These are phyloP conservation scores for Melanerpes formicivorus DNA, from an alignment of 2,113 vertebrate species.

Conservation along the genomic window DNA sequence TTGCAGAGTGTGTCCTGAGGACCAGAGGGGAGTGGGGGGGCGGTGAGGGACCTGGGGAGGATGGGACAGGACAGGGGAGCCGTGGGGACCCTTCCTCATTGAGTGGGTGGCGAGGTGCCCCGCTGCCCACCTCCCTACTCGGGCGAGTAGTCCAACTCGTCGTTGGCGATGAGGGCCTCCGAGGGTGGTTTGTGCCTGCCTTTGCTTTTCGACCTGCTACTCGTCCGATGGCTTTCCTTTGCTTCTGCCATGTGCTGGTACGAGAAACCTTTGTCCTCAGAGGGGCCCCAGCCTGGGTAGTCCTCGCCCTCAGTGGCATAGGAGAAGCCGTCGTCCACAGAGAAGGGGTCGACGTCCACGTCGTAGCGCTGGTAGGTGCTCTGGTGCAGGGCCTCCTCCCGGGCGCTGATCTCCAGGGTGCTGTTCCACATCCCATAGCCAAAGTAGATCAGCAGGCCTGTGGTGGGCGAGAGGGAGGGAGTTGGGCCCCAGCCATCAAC, in stretches of 20 bases:
- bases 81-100: slow-evolving; percentile 21
- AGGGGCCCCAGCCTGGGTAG: slow-evolving; percentile 81
- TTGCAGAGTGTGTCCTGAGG: not conserved
- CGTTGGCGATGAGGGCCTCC: slow-evolving; percentile 85
- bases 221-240: slow-evolving; percentile 79
- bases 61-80: slow-evolving; percentile 50
- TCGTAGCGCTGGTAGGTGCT: slow-evolving; percentile 96
- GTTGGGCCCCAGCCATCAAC: rapidly evolving
- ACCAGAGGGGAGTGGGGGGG: slow-evolving; percentile 42
- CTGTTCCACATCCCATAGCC: slow-evolving; percentile 98
- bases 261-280: slow-evolving; percentile 80
- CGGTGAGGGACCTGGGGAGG: slow-evolving; percentile 26
- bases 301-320: slow-evolving; percentile 75
- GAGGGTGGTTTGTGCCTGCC: slow-evolving; percentile 82
- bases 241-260: slow-evolving; percentile 83
- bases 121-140: slow-evolving; percentile 66
- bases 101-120: not conserved
- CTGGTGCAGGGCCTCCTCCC: slow-evolving; percentile 88
- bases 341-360: slow-evolving; percentile 87
- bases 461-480: not conserved
- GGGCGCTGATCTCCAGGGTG: slow-evolving; percentile 88
- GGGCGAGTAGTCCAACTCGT: slow-evolving; percentile 84
- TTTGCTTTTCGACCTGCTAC: slow-evolving; percentile 85
- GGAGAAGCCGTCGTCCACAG: slow-evolving; percentile 77
- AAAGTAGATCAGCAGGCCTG: slow-evolving; percentile 94